These are phyloP conservation scores for Cephalopachus bancanus DNA, from an alignment of 2,797 vertebrate genomes.

Conservation along the genomic window DNA sequence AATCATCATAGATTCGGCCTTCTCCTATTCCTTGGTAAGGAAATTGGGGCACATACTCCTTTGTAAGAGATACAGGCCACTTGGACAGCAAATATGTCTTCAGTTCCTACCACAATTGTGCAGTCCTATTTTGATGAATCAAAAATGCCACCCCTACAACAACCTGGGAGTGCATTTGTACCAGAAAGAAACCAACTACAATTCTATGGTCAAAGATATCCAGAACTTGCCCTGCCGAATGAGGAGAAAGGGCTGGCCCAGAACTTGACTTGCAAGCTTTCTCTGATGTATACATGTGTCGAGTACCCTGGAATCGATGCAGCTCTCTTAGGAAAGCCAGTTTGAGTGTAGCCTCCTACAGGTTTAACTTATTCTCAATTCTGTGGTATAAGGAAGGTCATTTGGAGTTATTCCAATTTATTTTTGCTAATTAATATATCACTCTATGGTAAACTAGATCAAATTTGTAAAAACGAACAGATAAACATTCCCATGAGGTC, in stretches of 20 bases:
- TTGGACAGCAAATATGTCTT: slow-evolving; percentile 45
- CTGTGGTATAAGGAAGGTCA: slow-evolving; percentile 7
- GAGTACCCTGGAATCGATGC: neutral
- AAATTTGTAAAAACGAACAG: neutral
- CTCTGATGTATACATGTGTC: neutral
- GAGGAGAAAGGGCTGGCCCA: neutral
- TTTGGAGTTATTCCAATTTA: slow-evolving; percentile 30
- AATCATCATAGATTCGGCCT: slow-evolving; percentile 3
- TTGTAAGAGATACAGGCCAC: slow-evolving; percentile 15
- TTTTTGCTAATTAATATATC: slow-evolving; percentile 15
- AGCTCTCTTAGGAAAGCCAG: slow-evolving; percentile 1
- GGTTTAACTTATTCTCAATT: slow-evolving; percentile 47
- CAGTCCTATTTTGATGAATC: slow-evolving; percentile 8
- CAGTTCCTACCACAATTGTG: neutral
- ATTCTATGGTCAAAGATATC: neutral
- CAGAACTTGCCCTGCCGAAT: neutral
- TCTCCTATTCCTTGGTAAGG: neutral
- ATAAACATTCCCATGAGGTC: slow-evolving; percentile 1
- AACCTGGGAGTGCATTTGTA: neutral
- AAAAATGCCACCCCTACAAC: neutral
- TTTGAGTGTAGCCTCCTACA: neutral
- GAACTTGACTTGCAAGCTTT: neutral
- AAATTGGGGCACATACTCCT: neutral
- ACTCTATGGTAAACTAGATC: neutral
- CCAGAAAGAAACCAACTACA: neutral